Conservation (phyloP, 2,888 invertebrate species). For the Sarcophaga subvicina region DNA sequence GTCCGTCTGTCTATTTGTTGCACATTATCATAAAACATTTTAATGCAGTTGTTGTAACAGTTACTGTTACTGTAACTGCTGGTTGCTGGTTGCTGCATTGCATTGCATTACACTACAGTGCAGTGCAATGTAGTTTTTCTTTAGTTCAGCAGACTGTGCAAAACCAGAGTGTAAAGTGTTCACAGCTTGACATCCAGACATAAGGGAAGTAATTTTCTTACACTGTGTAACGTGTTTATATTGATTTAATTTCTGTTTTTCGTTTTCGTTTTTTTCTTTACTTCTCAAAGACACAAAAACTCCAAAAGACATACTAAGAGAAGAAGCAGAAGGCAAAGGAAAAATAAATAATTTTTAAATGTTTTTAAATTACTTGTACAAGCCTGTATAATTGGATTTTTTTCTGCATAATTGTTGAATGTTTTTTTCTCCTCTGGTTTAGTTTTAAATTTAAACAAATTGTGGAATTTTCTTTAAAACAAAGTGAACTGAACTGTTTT, state of each 20-base stretch:
- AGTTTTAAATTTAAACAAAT: conserved; percentile 23
- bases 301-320: too few species aligned
- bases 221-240: background rate
- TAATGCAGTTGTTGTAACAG: conserved; percentile 30
- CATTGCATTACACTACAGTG: background rate
- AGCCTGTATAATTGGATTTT: conserved; percentile 6
- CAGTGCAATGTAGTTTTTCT: background rate
- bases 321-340: too few species aligned
- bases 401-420: too few species aligned
- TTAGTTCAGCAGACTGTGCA: conserved; percentile 21
- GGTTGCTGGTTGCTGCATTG: background rate
- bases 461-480: background rate
- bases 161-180: conserved; percentile 68
- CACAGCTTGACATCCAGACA: conserved; percentile 69
- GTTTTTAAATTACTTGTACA: conserved; percentile 61
- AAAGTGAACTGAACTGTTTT: too few species aligned
- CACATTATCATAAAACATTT: background rate
- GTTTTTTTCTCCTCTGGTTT: conserved; percentile 10
- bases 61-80: background rate
- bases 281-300: too few species aligned
- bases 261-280: background rate
- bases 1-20: conserved; percentile 3
- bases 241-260: background rate
- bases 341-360: conserved; percentile 25
- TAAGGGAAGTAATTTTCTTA: conserved; percentile 17